Base-by-base conservation (phyloP, 2,113 vertebrate genomes). In the Corvus cornix region DNA sequence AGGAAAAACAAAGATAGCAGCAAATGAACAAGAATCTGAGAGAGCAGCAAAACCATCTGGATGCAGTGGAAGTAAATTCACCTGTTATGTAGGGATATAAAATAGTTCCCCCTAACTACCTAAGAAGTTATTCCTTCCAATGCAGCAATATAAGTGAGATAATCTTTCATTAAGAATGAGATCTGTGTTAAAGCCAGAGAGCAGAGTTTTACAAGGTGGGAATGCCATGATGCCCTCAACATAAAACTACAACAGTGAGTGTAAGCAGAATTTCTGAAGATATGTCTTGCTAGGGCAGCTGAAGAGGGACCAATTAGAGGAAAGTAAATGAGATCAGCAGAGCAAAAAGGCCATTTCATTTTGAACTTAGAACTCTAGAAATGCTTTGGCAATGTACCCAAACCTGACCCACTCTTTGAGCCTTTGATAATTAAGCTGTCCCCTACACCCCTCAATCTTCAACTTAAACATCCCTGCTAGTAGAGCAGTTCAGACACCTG, bases 301-400 rank as follows among this genome's bases (percentile, higher is more conserved):
- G 70, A 96, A 55, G 48, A 76, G 64, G 43, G 64, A 89, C 64
- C 68, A 93, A n/a, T 90, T 78, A 97, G 23, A 80, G 48, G 24
- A 86, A 95, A 93, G 52, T 58, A 90, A 93, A 37, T 22, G 9
- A 90, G 39, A 92, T 74, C 59, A 89, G 83, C 56, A 86, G 16
- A 78, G 80, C 39, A 86, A 89, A 95, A 95, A 92, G 79, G 56
- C 48, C 41, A 33, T 74, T 87, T 77, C 0, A 0, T 69, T 80
- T 95, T 89, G 70, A 93, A 77, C 67, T 70, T 48, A 17, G 7
- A 90, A 62, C 60, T 84, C 85, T 27, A 3, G 24, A 43, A 91
- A 66, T 44, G 23, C 14, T 91, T 77, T 87, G 63, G 30, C 75
- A 58, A 13, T 7, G 30, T 21, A 90, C 43, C 28, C 37, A 90